These are phyloP conservation scores for Manis crassicaudata DNA, from an alignment of 2,797 vertebrate species.

Conservation along the genomic window DNA sequence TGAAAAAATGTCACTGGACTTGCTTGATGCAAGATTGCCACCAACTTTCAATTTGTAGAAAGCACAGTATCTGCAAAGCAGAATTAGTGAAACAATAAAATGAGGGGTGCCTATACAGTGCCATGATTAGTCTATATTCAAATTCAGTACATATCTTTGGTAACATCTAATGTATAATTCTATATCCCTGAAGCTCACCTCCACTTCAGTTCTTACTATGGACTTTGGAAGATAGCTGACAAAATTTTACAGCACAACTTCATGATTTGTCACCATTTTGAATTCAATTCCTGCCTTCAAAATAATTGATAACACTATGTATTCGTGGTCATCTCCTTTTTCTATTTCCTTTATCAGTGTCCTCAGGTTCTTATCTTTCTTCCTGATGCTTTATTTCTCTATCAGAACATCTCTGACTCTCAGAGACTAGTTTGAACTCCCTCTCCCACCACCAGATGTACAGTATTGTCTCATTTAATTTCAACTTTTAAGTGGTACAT, in stretches of 20 bases:
- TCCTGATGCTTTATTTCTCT: slow-evolving; percentile 17
- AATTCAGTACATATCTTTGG: background rate
- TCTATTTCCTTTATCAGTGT: background rate
- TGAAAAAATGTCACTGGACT: too few species aligned
- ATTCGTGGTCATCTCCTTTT: background rate
- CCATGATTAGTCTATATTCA: background rate
- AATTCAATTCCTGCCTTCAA: background rate
- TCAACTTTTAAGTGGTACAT: background rate
- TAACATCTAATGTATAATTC: background rate
- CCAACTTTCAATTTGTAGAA: too few species aligned
- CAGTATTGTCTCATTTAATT: slow-evolving; percentile 22
- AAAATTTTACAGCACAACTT: slow-evolving; percentile 9
- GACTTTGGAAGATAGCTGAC: background rate
- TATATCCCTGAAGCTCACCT: background rate
- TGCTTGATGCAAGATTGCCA: too few species aligned
- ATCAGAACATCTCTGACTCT: background rate
- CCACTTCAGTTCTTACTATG: background rate
- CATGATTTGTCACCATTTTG: background rate
- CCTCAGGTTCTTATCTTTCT: background rate
- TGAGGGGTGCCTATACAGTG: background rate
- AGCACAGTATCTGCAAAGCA: too few species aligned
- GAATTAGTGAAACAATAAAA: too few species aligned
- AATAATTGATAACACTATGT: background rate
- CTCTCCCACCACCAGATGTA: background rate
- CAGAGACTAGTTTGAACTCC: background rate